These are phyloP conservation scores for Rhynchopsitta pachyrhyncha DNA, from an alignment of 2,113 vertebrate genomes.

Conservation along the genomic window DNA sequence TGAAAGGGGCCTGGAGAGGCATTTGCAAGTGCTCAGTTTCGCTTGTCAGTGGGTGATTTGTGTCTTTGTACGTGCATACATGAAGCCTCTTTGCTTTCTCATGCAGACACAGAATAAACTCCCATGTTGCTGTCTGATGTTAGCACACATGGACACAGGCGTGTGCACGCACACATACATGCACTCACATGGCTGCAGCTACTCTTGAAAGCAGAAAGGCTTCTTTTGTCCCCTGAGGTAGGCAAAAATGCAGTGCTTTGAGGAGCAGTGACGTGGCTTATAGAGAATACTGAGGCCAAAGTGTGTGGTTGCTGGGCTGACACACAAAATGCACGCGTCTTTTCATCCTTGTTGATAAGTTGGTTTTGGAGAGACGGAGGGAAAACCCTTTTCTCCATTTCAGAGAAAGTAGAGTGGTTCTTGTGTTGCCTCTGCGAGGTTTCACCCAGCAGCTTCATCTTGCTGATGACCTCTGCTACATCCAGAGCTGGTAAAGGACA, in stretches of 20 bases:
- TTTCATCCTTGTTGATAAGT: not conserved
- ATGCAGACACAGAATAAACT: accelerated
- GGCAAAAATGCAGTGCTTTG: accelerated
- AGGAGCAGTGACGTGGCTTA: not conserved
- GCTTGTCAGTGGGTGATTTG: accelerated
- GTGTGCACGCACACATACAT: accelerated
- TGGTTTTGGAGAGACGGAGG: not conserved
- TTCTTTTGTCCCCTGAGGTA: not conserved
- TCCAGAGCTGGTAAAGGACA: not conserved
- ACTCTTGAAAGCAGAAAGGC: not conserved
- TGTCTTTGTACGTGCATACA: accelerated
- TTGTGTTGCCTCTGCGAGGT: not conserved
- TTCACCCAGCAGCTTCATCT: not conserved
- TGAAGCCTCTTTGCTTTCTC: not conserved
- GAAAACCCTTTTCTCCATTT: not conserved
- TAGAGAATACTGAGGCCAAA: not conserved
- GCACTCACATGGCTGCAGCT: accelerated
- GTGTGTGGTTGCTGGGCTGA: not conserved
- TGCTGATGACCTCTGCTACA: not conserved
- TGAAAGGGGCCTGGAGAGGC: not conserved
- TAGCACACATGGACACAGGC: accelerated
- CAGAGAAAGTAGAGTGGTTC: not conserved
- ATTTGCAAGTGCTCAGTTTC: not conserved
- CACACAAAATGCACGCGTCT: accelerated
- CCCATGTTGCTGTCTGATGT: accelerated